Conservation (phyloP, 2,113 vertebrate species). For the Struthidea cinerea region DNA sequence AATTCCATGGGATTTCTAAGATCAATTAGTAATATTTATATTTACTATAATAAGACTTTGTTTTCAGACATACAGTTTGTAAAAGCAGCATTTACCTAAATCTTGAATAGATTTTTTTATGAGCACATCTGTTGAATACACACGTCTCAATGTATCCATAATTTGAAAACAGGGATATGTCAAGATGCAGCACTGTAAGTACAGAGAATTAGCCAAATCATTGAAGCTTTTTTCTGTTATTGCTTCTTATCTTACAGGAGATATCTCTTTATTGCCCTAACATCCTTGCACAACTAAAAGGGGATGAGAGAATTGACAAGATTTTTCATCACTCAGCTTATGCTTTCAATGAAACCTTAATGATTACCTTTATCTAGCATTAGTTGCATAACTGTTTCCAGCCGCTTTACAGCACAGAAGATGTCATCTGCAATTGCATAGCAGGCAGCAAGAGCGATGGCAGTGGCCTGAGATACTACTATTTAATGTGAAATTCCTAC, state of each 20-base stretch:
- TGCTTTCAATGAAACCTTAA: neutral
- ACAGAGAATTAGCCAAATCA: neutral
- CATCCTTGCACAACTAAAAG: neutral
- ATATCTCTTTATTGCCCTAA: neutral
- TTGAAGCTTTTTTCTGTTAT: neutral
- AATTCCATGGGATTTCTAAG: neutral
- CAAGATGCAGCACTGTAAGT: neutral
- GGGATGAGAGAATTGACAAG: neutral
- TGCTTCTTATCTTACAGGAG: neutral
- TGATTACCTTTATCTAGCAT: neutral
- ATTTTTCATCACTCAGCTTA: slow-evolving; percentile 10
- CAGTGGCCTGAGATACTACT: neutral
- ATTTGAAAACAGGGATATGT: neutral
- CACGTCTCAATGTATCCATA: neutral
- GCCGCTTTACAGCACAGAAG: neutral
- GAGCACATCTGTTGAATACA: neutral
- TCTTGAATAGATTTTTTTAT: neutral
- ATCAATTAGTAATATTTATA: neutral
- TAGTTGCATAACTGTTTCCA: slow-evolving; percentile 2
- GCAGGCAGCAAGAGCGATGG: neutral
- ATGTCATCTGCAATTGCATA: neutral
- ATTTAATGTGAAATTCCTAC: neutral
- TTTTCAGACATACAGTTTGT: neutral
- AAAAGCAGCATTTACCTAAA: neutral
- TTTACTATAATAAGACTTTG: neutral